phyloP scores from a whole-genome alignment of 2,888 invertebrate species.

The Ectemnius cavifrons region DNA sequence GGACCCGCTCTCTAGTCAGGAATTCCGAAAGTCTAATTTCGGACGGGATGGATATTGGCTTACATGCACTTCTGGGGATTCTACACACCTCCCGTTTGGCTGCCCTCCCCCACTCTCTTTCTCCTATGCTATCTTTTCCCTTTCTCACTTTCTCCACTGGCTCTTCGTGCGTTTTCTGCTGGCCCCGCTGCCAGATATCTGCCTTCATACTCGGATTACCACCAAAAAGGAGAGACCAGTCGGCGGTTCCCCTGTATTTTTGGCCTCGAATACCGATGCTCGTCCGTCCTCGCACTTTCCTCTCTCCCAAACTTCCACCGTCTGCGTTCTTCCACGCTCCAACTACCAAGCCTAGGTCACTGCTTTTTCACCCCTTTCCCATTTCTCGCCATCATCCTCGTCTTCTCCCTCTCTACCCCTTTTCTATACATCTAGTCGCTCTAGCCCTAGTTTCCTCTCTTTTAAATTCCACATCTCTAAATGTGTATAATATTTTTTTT shows the following conservation, averaged over 20 bases:
- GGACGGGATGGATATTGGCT: constrained; percentile 69
- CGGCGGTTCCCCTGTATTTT: constrained; percentile 47
- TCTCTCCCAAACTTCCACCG: too few species aligned
- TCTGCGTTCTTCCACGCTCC: too few species aligned
- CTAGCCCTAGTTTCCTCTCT: too few species aligned
- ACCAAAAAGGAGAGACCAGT: constrained; percentile 37
- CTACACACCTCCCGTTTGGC: constrained; percentile 19
- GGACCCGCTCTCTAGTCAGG: constrained; percentile 39
- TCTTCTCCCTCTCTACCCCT: not conserved
- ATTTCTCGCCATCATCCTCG: not conserved
- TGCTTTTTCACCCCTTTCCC: not conserved
- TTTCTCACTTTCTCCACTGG: too few species aligned
- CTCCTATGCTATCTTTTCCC: constrained; percentile 34
- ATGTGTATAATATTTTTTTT: too few species aligned
- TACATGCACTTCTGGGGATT: constrained; percentile 63
- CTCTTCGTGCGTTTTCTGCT: too few species aligned
- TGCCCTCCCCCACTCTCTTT: constrained; percentile 18
- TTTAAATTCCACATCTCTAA: too few species aligned
- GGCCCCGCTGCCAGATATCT: constrained; percentile 47
- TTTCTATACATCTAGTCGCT: too few species aligned
- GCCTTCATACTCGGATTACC: constrained; percentile 63
- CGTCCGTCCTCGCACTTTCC: constrained; percentile 26
- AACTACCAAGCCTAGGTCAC: not conserved
- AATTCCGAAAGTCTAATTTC: constrained; percentile 72
- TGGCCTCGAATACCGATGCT: constrained; percentile 33